Evolutionary conservation across 2,113 vertebrate genomes (phyloP).

Genomic region (Cochlearius cochlearius): DNA sequence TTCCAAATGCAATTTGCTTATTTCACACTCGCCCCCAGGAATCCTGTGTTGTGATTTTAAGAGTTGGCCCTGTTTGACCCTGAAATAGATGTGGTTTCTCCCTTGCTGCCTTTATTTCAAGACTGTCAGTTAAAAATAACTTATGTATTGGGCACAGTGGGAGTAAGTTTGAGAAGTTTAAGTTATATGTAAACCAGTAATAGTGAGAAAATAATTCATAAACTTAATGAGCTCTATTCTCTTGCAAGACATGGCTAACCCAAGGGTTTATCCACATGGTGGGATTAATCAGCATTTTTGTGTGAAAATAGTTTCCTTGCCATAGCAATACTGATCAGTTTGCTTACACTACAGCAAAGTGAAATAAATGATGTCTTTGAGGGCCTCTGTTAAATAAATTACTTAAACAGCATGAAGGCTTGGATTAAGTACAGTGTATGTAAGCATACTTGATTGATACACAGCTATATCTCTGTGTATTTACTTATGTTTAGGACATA

Average conservation of each 20-base stretch:
- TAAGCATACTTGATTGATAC: accelerated
- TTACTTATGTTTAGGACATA: background rate
- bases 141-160: background rate
- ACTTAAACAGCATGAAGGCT: background rate
- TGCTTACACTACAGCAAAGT: background rate
- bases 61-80: constrained; percentile 29
- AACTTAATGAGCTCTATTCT: background rate
- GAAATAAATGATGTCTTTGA: background rate
- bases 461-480: background rate
- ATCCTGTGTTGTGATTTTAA: constrained; percentile 47
- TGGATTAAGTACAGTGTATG: background rate
- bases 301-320: background rate
- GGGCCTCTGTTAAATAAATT: background rate
- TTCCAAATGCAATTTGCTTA: constrained; percentile 26
- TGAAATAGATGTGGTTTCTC: constrained; percentile 3
- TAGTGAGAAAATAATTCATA: constrained; percentile 35
- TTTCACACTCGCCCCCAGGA: constrained; percentile 49
- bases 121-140: constrained; percentile 27
- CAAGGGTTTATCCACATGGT: background rate
- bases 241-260: background rate
- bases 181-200: constrained; percentile 3
- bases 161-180: constrained; percentile 18
- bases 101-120: constrained; percentile 5
- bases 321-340: background rate
- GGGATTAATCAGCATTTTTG: background rate